Base-by-base conservation (phyloP, 2,113 vertebrate genomes). In the Petaurus breviceps region DNA sequence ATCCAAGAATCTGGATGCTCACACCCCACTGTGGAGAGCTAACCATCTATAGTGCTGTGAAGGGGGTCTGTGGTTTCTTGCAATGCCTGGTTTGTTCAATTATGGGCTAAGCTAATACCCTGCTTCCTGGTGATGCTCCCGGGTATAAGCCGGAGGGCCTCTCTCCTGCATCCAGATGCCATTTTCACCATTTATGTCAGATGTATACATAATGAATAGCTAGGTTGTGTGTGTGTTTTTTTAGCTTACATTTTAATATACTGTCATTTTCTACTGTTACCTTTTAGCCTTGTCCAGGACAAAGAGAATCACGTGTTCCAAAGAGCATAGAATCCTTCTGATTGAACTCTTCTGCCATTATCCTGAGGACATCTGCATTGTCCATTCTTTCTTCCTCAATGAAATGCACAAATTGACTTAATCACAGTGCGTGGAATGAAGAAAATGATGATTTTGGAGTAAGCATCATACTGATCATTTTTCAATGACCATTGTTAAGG, bases 1-100 rank as follows among this genome's bases (percentile, higher is more conserved):
- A 77, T 97, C 97, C 97, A 95, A 96, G 95, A 97, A 92, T 95
- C 96, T 90, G 51, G 96, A 95, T 92, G 94, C 0, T 28, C 1
- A 5, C 91, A 55, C 93, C 94, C 96, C 0, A 10, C 95, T 1
- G 96, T 95, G 96, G 77, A 95, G 91, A 89, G 25, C 89, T 9
- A 95, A 91, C 97, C 94, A 96, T 97, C 95, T 97, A 51, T 1
- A 61, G 52, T 0, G n/a, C 90, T 49, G 91, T 53, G 92, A 89
- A 90, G 96, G 96, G 95, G 51, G 92, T 90, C 96, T 96, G 95
- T n/a, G 51, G 94, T 90, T 97, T 95, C 96, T 97, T 0, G 8
- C 90, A 25, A 93, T 68, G 95, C 94, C 84, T 49, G 96, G 92
- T 93, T 95, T 96, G 96, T 96, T 97, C 97, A 53, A 47, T 96